A percentile compares a stretch with the other conserved stretches of the same genome.
phyloP scores from a whole-genome alignment of 1,140 invertebrate genomes.

The Notospermus geniculatus region DNA sequence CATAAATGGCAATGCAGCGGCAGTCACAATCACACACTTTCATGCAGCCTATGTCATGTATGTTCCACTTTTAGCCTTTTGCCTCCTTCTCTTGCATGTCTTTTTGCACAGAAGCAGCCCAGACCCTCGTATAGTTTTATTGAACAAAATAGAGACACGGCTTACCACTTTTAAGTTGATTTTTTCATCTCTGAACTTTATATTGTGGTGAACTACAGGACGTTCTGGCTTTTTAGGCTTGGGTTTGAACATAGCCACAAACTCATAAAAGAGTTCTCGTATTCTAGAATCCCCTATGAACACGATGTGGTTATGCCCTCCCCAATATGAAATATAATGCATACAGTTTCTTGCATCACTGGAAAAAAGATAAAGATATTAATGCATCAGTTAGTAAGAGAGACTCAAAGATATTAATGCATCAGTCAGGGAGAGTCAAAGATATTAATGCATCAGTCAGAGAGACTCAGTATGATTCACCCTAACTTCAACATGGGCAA shows the following conservation, averaged over 20 bases:
- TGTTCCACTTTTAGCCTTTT: too few species aligned
- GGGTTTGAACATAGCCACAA: slow-evolving; percentile 34
- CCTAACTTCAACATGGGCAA: background rate
- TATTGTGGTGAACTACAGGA: slow-evolving; percentile 33
- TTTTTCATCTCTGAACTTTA: slow-evolving; percentile 46
- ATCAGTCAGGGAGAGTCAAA: too few species aligned
- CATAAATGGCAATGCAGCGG: too few species aligned
- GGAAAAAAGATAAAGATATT: slow-evolving; percentile 24
- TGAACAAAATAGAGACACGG: too few species aligned
- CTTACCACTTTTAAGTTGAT: slow-evolving; percentile 53
- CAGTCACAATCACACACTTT: too few species aligned
- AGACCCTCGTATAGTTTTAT: too few species aligned
- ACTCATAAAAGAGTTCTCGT: slow-evolving; percentile 74
- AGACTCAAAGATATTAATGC: background rate
- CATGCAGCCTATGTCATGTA: too few species aligned
- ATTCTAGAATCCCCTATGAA: slow-evolving; percentile 89
- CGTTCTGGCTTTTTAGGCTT: background rate
- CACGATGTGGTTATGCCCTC: slow-evolving; percentile 82
- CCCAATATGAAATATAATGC: slow-evolving; percentile 87
- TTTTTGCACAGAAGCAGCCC: too few species aligned
- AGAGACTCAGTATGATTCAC: too few species aligned
- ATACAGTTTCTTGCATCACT: slow-evolving; percentile 89
- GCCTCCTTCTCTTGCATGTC: too few species aligned
- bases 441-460: too few species aligned
- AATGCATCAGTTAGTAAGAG: background rate